A percentile compares a stretch with the other conserved stretches of the same genome.
These are phyloP conservation scores for Halotydeus destructor DNA, from an alignment of 1,140 invertebrate genomes.

Conservation along the genomic window DNA sequence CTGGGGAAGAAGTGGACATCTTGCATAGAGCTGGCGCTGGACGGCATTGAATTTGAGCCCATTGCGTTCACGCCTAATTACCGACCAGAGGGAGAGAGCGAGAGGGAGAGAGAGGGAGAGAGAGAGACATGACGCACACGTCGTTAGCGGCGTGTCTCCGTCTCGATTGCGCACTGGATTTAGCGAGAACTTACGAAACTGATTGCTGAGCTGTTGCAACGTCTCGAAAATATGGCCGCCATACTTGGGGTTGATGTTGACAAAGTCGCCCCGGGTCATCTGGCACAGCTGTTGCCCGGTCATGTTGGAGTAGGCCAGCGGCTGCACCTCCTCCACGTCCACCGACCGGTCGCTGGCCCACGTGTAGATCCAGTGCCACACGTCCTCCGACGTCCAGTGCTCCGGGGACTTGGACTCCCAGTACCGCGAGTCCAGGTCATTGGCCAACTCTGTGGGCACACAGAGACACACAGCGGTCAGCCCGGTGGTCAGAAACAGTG, in stretches of 20 bases:
- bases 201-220: conserved; percentile 14
- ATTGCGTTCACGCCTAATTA: background rate
- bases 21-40: background rate
- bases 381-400: conserved; percentile 15
- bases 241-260: conserved; percentile 14
- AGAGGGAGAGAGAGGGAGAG: conserved; percentile 13
- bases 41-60: background rate
- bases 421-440: conserved; percentile 6
- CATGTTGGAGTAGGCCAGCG: conserved; percentile 15
- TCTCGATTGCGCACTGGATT: too few species aligned
- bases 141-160: background rate
- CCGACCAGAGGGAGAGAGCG: background rate
- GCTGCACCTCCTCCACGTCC: conserved; percentile 15
- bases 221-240: conserved; percentile 14
- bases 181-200: conserved; percentile 17
- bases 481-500: background rate
- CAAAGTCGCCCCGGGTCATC: conserved; percentile 14
- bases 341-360: conserved; percentile 15
- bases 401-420: conserved; percentile 14
- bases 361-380: conserved; percentile 15
- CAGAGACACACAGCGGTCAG: background rate
- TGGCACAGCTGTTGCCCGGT: conserved; percentile 15
- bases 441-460: conserved; percentile 2
- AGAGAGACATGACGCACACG: conserved; percentile 18
- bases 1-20: conserved; percentile 9